Conservation (phyloP, 2,888 invertebrate species). For the Hypena proboscidalis region DNA sequence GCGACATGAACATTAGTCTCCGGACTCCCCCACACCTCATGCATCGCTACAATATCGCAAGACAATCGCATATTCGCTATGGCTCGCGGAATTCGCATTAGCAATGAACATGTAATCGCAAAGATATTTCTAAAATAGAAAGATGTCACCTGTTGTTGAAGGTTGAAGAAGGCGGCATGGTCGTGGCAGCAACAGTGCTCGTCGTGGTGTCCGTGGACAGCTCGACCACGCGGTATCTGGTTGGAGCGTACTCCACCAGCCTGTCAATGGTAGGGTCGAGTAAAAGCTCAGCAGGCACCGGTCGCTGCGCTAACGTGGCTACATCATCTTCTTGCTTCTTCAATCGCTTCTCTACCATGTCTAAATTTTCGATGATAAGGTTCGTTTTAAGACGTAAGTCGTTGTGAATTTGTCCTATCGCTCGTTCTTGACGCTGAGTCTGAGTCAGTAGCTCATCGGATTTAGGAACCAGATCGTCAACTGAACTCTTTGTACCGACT, state of each 20-base stretch:
- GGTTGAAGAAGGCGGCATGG: conserved; percentile 57
- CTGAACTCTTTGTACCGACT: conserved; percentile 94
- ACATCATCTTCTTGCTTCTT: conserved; percentile 95
- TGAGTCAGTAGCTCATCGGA: conserved; percentile 94
- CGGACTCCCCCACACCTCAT: conserved; percentile 44
- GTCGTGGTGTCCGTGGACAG: conserved; percentile 69
- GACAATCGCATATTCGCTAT: conserved; percentile 25
- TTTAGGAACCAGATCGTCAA: conserved; percentile 94
- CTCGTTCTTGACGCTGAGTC: conserved; percentile 94
- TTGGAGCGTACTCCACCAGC: conserved; percentile 91
- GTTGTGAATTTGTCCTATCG: conserved; percentile 94
- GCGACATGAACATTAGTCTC: conserved; percentile 73
- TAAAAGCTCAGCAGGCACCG: conserved; percentile 89
- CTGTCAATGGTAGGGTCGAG: conserved; percentile 91
- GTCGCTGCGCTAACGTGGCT: conserved; percentile 90
- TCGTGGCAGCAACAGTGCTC: conserved; percentile 67
- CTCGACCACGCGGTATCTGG: conserved; percentile 84
- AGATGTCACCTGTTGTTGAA: conserved; percentile 76
- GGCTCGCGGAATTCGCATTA: conserved; percentile 35
- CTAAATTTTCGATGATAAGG: conserved; percentile 94
- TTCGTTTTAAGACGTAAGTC: conserved; percentile 93
- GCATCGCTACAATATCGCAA: conserved; percentile 24
- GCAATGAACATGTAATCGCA: conserved; percentile 41
- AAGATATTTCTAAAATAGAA: conserved; percentile 50
- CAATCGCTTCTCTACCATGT: conserved; percentile 92